Percentiles rank a stretch among this genome's conserved stretches.
Conservation (phyloP, 1,140 invertebrate species). For the Drosophila burlai region DNA sequence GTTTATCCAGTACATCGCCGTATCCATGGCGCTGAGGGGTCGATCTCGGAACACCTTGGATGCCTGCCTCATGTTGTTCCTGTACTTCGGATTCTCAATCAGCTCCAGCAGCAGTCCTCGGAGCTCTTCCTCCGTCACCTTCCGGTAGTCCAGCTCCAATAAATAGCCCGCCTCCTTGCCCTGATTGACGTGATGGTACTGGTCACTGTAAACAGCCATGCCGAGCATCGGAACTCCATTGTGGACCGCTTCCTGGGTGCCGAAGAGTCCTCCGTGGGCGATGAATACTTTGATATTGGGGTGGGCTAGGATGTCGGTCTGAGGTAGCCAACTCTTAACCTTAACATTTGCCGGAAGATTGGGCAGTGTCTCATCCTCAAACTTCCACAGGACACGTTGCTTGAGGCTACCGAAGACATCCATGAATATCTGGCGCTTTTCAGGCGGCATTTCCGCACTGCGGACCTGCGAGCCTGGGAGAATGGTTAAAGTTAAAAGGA, state of each 20-base stretch:
- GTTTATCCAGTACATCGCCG: constrained; percentile 88
- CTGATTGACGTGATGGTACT: constrained; percentile 78
- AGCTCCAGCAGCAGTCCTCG: constrained; percentile 81
- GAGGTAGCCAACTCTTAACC: constrained; percentile 88
- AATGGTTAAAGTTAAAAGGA: background rate
- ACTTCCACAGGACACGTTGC: constrained; percentile 88
- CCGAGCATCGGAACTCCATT: constrained; percentile 88
- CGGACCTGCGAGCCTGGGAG: constrained; percentile 64
- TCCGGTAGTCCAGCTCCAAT: constrained; percentile 60
- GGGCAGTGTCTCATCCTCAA: constrained; percentile 86
- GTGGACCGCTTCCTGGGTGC: constrained; percentile 86
- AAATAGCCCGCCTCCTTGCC: constrained; percentile 52
- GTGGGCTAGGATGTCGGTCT: constrained; percentile 88
- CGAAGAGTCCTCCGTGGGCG: constrained; percentile 87
- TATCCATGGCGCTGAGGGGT: constrained; percentile 17
- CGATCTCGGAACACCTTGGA: no score
- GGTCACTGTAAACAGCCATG: constrained; percentile 88
- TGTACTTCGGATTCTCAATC: constrained; percentile 85
- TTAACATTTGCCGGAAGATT: constrained; percentile 87
- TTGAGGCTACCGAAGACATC: constrained; percentile 86
- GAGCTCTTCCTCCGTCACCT: constrained; percentile 78
- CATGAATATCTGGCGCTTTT: constrained; percentile 85
- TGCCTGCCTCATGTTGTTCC: constrained; percentile 73
- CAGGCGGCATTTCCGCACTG: constrained; percentile 80
- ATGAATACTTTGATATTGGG: constrained; percentile 87